Conservation (phyloP, 2,113 vertebrate genomes). For the Tretioscincus oriximinensis region DNA sequence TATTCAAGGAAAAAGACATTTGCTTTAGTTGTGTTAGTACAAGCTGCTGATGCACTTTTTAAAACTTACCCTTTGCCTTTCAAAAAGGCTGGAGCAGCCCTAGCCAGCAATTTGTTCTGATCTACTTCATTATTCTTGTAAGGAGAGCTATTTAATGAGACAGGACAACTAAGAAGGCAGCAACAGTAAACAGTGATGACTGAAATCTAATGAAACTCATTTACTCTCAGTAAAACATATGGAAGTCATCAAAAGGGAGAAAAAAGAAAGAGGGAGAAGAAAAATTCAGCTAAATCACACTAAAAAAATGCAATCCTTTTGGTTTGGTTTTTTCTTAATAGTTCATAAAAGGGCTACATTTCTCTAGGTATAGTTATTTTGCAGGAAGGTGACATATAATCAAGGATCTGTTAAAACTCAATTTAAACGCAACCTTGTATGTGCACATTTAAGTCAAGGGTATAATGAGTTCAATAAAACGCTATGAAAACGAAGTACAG, state of each 20-base stretch:
- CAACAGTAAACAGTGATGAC: conserved; percentile 61
- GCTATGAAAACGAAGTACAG: neutral
- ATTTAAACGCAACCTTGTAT: neutral
- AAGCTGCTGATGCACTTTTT: conserved; percentile 58
- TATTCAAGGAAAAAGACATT: conserved; percentile 36
- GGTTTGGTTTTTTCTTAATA: neutral
- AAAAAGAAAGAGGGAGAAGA: neutral
- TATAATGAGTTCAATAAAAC: neutral
- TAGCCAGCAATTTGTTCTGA: conserved; percentile 86
- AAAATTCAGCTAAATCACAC: neutral
- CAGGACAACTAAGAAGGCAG: conserved; percentile 74
- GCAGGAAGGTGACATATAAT: neutral
- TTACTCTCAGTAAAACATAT: conserved; percentile 7
- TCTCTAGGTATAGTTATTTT: conserved; percentile 18
- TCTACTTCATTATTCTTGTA: conserved; percentile 85
- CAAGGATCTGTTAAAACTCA: conserved; percentile 10
- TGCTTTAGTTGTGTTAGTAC: conserved; percentile 71
- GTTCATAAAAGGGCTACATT: neutral
- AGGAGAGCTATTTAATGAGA: conserved; percentile 85
- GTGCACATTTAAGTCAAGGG: neutral
- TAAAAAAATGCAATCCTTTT: conserved; percentile 17
- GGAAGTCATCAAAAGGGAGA: neutral
- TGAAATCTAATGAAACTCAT: conserved; percentile 52
- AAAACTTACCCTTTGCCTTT: conserved; percentile 95
- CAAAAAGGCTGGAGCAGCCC: conserved; percentile 89